phyloP scores from a whole-genome alignment of 1,140 invertebrate species.

The Drosophila pachea region DNA sequence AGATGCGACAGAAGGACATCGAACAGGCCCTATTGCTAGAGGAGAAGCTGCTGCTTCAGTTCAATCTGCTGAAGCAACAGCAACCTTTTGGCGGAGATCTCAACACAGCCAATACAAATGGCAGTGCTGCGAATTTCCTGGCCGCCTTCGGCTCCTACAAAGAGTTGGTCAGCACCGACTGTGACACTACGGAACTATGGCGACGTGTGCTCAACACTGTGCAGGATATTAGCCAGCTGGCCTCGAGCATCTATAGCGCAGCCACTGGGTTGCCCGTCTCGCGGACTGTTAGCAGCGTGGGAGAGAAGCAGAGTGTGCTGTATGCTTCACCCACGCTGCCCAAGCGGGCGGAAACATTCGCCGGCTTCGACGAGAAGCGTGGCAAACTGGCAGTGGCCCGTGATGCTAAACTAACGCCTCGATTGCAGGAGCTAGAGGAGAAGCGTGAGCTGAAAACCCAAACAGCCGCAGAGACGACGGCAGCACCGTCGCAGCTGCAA shows the following conservation, averaged over 20 bases:
- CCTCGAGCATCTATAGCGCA: slow-evolving; percentile 85
- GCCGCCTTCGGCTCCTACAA: slow-evolving; percentile 80
- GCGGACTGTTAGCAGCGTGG: slow-evolving; percentile 93
- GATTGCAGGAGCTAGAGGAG: slow-evolving; percentile 71
- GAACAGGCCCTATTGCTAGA: slow-evolving; percentile 91
- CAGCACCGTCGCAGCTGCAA: slow-evolving; percentile 42
- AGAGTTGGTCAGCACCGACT: slow-evolving; percentile 81
- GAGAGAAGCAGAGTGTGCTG: slow-evolving; percentile 90
- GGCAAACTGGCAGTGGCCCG: slow-evolving; percentile 49
- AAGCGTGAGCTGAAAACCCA: slow-evolving; percentile 60
- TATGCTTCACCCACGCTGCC: slow-evolving; percentile 91
- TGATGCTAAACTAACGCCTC: slow-evolving; percentile 62
- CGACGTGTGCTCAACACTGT: slow-evolving; percentile 85
- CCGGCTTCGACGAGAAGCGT: slow-evolving; percentile 90
- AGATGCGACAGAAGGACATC: slow-evolving; percentile 90
- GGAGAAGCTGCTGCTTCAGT: slow-evolving; percentile 91
- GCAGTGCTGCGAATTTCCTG: slow-evolving; percentile 71
- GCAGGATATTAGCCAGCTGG: slow-evolving; percentile 83
- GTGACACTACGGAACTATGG: slow-evolving; percentile 84
- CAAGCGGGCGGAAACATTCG: slow-evolving; percentile 95
- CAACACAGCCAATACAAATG: slow-evolving; percentile 26
- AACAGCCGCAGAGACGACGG: slow-evolving; percentile 13
- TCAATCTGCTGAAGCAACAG: slow-evolving; percentile 85
- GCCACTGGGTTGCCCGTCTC: slow-evolving; percentile 86
- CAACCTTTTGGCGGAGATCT: slow-evolving; percentile 47